Conservation (phyloP, 2,113 vertebrate species). For the Paratilapia polleni region DNA sequence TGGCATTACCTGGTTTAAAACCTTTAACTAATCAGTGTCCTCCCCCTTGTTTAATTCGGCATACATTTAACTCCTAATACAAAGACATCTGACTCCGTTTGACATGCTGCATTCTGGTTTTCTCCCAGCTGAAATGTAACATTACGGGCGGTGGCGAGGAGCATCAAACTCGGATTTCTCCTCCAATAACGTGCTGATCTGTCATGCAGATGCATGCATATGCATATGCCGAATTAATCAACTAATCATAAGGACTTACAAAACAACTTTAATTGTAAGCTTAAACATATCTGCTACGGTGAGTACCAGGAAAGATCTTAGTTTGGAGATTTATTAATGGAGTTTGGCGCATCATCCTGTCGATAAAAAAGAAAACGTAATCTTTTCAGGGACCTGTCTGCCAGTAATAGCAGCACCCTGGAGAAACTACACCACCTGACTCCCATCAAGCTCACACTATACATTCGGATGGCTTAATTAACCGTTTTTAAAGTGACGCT, state of each 20-base stretch:
- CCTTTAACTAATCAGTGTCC: background rate
- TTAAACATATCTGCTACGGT: fast-evolving
- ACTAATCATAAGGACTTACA: fast-evolving
- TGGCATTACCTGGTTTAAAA: background rate
- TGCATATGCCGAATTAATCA: background rate
- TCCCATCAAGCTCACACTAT: fast-evolving
- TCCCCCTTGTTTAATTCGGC: background rate
- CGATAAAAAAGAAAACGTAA: background rate
- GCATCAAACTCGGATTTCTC: background rate
- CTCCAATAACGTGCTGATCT: background rate
- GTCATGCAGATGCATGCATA: too few relatives aligned
- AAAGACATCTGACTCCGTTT: background rate
- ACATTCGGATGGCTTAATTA: fast-evolving
- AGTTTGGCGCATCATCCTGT: background rate
- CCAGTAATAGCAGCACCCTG: too few relatives aligned
- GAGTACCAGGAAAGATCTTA: fast-evolving
- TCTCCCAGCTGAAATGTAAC: background rate
- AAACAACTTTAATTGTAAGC: fast-evolving
- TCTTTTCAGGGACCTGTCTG: background rate
- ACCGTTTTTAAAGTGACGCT: background rate
- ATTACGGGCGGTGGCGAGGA: conserved; percentile 38
- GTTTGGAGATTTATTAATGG: background rate
- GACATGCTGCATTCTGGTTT: background rate
- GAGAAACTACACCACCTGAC: fast-evolving
- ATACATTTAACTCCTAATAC: background rate